Evolutionary conservation across 35 echinoderm and acorn worm species (phyloP), one percentile per base, ranked within the genome.

Genomic region (Hemicentrotus pulcherrimus): DNA sequence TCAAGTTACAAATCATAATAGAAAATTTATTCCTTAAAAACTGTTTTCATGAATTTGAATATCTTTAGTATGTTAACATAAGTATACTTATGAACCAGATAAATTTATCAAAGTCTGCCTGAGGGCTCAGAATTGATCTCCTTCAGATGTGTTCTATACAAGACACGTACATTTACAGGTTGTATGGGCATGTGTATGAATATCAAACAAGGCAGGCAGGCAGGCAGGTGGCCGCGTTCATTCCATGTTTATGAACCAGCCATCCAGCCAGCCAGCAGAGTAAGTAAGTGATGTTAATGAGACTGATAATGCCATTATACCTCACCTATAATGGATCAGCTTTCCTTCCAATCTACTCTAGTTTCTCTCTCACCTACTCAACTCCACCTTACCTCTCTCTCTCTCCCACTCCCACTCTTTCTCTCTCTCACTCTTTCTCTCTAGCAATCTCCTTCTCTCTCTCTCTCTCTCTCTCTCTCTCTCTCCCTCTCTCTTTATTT

Each of bases 241-340:
- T 28, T 8, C 22, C 65, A 2, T 70, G 65, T 78, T n/a, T 22
- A 78, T 78, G 65, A 78, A 78, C 65, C 4, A n/a, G 65, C 65
- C 24, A 28, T 78, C 65, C 65, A 78, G 22, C 65, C 65, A 78
- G 18, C n/a, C n/a, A n/a, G n/a, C n/a, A n/a, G 4, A 78, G 65
- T n/a, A n/a, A 78, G 24, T 78, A 78, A 78, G 65, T 78, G 65
- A 78, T 78, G 65, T 78, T 78, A 78, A 78, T 78, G 65, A 78
- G 65, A 78, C 65, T 78, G 65, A 78, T 78, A 78, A 78, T 78
- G 65, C 22, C 65, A 78, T 78, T 78, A 78, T 78, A 78, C 65
- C 28, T 78, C 65, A 78, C 65, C 65, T 78, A 78, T 78, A 78
- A 78, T 78, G 65, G 65, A 78, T 78, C 65, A n/a, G 65, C 19